Base-by-base conservation (phyloP, 2,113 vertebrate genomes). In the Chaetorhynchus papuensis region DNA sequence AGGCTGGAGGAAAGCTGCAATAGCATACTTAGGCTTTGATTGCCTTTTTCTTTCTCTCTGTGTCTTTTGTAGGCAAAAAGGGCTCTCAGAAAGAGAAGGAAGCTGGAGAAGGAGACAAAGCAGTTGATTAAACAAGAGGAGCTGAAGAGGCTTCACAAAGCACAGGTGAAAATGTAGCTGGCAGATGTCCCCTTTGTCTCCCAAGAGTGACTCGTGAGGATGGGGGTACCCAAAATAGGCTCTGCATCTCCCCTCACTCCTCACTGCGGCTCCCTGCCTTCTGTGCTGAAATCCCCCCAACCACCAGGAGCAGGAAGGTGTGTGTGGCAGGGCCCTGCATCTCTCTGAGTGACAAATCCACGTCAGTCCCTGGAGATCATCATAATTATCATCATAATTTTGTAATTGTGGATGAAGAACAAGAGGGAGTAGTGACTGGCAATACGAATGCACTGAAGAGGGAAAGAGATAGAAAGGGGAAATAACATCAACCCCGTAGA, bases 131-230 rank as follows among this genome's bases (percentile, higher is more conserved):
- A 99, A 92, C 98, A 98, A 95, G 99, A 99, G 79, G 98, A 99
- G 85, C 94, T 99, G 80, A 99, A 99, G 96, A 98, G 99, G 91
- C 99, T 99, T 85, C 98, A 99, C 96, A 98, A 98, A 97, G 99
- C 99, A 95, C 99, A 99, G 99, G 99, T 99, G 96, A 96, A 83
- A 39, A 80, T 1, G 2, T n/a, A 63, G 52, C 52, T 90, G 0
- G 0, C 41, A 70, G 31, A 21, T 64, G 60, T 42, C 42, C 60
- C n/a, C 14, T 68, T 75, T 60, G 41, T 64, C 35, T 89, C 56
- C 68, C 39, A 41, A 8, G 72, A 47, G 23, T 9, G 44, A 35
- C 35, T 86, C 1, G 9, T 0, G 2, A 54, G 54, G 41, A 54
- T 1, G 4, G 18, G 15, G 12, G 14, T 33, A 26, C 30, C 24